A percentile compares a stretch with the other conserved stretches of the same genome.
These are phyloP conservation scores for Dicentrarchus labrax DNA, from an alignment of 2,113 vertebrate genomes.

Conservation along the genomic window DNA sequence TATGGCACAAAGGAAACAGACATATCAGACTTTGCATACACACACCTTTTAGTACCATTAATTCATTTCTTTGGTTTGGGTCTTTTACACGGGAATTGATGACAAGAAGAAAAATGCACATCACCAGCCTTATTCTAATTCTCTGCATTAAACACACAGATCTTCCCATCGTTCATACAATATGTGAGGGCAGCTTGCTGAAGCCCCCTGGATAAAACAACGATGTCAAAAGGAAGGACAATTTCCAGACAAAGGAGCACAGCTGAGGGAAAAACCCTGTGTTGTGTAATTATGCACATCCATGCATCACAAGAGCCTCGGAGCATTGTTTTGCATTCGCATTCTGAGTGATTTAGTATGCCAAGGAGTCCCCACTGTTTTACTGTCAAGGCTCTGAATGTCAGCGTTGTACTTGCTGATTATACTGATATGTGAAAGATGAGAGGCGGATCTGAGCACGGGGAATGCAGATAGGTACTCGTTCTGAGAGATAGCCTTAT, in stretches of 20 bases:
- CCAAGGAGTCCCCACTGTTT: constrained; percentile 56
- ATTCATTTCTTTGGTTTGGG: not conserved
- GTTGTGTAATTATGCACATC: constrained; percentile 59
- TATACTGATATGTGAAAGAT: constrained; percentile 65
- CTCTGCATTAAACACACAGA: not conserved
- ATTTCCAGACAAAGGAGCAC: constrained; percentile 29
- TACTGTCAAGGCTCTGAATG: constrained; percentile 58
- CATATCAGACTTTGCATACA: not conserved
- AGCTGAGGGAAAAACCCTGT: constrained; percentile 25
- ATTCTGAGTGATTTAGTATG: constrained; percentile 51
- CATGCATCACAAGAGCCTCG: constrained; percentile 43
- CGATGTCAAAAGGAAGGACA: constrained; percentile 34
- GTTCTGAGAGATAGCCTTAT: constrained; percentile 35
- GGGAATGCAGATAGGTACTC: constrained; percentile 42
- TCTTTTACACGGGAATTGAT: not conserved
- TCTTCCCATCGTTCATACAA: not conserved
- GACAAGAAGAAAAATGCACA: not conserved
- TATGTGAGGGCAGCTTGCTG: not conserved
- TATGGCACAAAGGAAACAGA: not conserved
- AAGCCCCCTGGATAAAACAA: constrained; percentile 18
- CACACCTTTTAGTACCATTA: not conserved
- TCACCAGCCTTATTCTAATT: not conserved
- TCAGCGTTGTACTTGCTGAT: constrained; percentile 68
- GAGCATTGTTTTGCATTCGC: constrained; percentile 62
- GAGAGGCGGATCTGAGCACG: constrained; percentile 30